These are phyloP conservation scores for Orientallactaga sibirica DNA, from an alignment of 2,797 vertebrate species.

Conservation along the genomic window DNA sequence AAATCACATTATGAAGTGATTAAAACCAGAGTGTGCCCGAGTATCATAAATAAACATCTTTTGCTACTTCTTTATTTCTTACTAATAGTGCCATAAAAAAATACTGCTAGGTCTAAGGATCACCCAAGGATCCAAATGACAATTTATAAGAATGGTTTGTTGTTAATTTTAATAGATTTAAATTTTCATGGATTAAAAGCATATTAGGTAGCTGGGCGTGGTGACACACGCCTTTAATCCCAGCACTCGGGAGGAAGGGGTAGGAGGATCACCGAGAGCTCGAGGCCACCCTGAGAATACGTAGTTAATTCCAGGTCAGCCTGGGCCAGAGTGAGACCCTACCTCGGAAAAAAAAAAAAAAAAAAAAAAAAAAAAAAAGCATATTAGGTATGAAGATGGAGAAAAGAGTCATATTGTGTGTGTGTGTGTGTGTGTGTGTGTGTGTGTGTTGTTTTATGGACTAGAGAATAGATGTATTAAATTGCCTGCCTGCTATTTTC, in stretches of 20 bases:
- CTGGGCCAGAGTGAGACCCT: too few relatives aligned
- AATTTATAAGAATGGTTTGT: too few relatives aligned
- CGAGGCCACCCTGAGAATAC: too few relatives aligned
- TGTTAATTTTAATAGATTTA: neutral
- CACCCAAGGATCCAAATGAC: rapidly evolving
- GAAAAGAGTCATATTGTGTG: neutral
- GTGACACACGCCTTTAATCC: too few relatives aligned
- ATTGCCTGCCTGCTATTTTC: rapidly evolving
- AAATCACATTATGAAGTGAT: neutral
- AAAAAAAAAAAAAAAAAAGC: too few relatives aligned
- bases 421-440: neutral
- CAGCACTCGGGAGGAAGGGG: too few relatives aligned
- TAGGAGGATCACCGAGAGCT: too few relatives aligned
- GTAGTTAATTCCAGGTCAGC: too few relatives aligned
- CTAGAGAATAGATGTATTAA: neutral
- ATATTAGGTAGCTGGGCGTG: too few relatives aligned
- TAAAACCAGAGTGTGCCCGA: neutral
- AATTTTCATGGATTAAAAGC: rapidly evolving
- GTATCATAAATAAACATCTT: neutral
- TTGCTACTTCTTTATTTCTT: neutral
- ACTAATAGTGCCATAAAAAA: neutral
- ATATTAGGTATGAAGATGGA: neutral
- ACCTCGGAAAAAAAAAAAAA: too few relatives aligned
- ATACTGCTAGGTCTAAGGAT: rapidly evolving
- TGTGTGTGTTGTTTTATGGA: too few relatives aligned